phyloP scores from a whole-genome alignment of 1,140 invertebrate species.

The Sinonovacula constricta region DNA sequence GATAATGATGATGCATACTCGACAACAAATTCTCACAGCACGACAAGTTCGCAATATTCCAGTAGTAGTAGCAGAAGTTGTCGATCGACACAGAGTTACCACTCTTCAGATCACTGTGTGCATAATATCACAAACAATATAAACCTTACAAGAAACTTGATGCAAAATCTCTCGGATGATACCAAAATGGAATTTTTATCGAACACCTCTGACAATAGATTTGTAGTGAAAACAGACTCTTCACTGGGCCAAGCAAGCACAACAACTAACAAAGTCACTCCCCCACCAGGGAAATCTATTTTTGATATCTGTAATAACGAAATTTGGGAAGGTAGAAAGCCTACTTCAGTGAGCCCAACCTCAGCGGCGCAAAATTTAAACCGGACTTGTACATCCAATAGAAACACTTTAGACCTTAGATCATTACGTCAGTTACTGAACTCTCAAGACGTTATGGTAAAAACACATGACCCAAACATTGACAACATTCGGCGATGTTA shows the following conservation, averaged over 20 bases:
- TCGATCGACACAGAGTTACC: slow-evolving; percentile 19
- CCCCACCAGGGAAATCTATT: slow-evolving; percentile 46
- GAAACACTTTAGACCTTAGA: slow-evolving; percentile 50
- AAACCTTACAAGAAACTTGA: not conserved
- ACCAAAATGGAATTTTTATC: slow-evolving; percentile 62
- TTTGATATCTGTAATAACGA: slow-evolving; percentile 52
- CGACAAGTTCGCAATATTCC: slow-evolving; percentile 31
- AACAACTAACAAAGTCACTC: slow-evolving; percentile 16
- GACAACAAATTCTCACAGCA: slow-evolving; percentile 40
- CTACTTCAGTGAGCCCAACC: not conserved
- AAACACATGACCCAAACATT: slow-evolving; percentile 46
- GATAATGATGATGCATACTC: slow-evolving; percentile 49
- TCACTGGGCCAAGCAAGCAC: slow-evolving; percentile 4
- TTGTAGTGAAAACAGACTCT: not conserved
- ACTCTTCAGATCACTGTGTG: slow-evolving; percentile 9
- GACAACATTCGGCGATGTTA: slow-evolving; percentile 29
- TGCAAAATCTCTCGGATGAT: slow-evolving; percentile 58
- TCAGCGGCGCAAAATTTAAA: not conserved
- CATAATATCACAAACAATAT: slow-evolving; percentile 27
- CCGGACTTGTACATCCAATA: slow-evolving; percentile 8
- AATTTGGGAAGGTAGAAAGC: slow-evolving; percentile 38
- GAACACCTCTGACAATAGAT: slow-evolving; percentile 33
- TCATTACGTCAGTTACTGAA: slow-evolving; percentile 54
- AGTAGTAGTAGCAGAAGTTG: slow-evolving; percentile 31
- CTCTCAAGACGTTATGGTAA: slow-evolving; percentile 59